Evolutionary conservation across 92 coral and sea anemone genomes (phyloP).

Genomic region (Porites cylindrica): DNA sequence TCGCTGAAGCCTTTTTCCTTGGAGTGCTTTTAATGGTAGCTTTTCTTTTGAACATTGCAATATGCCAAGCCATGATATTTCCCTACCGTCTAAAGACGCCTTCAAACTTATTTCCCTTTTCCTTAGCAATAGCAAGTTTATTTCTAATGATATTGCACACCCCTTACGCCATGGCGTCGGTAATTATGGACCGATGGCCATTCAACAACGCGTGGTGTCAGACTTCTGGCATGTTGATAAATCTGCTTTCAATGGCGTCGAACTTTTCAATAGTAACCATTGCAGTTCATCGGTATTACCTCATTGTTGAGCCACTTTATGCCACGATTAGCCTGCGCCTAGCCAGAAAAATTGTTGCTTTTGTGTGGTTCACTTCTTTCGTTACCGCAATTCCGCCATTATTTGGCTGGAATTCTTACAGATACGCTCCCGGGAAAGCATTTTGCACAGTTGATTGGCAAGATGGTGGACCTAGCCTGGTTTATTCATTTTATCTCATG

Average conservation of each 20-base stretch:
- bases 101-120: constrained; percentile 72
- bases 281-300: constrained; percentile 90
- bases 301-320: constrained; percentile 87
- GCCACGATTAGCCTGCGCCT: constrained; percentile 73
- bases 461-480: constrained; percentile 81
- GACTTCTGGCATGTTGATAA: constrained; percentile 75
- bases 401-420: constrained; percentile 90
- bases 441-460: constrained; percentile 87
- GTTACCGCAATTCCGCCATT: constrained; percentile 81
- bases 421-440: constrained; percentile 80
- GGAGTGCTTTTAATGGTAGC: constrained; percentile 71
- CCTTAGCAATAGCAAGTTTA: constrained; percentile 72
- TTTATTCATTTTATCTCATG: constrained; percentile 68
- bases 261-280: constrained; percentile 80
- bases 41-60: constrained; percentile 75
- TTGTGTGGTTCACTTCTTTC: constrained; percentile 86
- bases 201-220: constrained; percentile 83
- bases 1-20: constrained; percentile 66
- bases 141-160: constrained; percentile 62
- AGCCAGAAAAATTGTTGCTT: constrained; percentile 79
- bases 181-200: constrained; percentile 85
- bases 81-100: constrained; percentile 70
- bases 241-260: constrained; percentile 75
- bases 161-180: constrained; percentile 79
- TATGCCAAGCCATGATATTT: constrained; percentile 70